Evolutionary conservation across 1,140 invertebrate genomes (phyloP), one percentile per base, ranked within the genome.

Genomic region (Aphelinus atriplicis): DNA sequence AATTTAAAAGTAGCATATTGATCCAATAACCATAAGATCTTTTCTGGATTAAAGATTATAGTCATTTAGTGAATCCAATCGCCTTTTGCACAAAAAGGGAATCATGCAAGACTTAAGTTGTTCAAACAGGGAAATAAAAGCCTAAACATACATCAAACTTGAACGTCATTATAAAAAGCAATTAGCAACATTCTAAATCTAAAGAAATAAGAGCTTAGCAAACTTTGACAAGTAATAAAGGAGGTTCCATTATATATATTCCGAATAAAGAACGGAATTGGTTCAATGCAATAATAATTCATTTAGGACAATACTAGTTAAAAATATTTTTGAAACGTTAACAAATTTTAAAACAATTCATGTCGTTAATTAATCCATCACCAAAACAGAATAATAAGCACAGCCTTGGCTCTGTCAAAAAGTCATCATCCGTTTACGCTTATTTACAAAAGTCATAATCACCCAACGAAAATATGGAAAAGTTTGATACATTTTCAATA

Each of bases 211-310:
- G 77, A 84, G 76, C 79, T 77, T 75, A 86, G 84, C 81, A 86
- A 84, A 86, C 86, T 88, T 87, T 87, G 87, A 87, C 84, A 86
- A 87, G 85, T 84, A 84, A 82, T 81, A 84, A 87, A 87, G 87
- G 87, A 85, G 87, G 87, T 86, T 86, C 84, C 85, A 83, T 84
- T 77, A 83, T 80, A 82, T 78, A 79, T 73, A 62, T 76, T 79
- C 53, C 75, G 77, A 79, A 48, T 64, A 76, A 72, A 79, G 9
- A 78, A 79, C 74, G n/a, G 78, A 75, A 74, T 71, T 65, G 70
- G 77, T 77, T 75, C 76, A 72, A 82, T 78, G 78, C 50, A 77
- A 63, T 60, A 79, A 64, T 50, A 79, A 74, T 53, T 61, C 53
- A 43, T 72, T 3, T 53, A 51, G 58, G 51, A 58, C 64, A 72